Base-by-base conservation (phyloP, 2,888 invertebrate species). In the Chaetogeoica ovagalla region DNA sequence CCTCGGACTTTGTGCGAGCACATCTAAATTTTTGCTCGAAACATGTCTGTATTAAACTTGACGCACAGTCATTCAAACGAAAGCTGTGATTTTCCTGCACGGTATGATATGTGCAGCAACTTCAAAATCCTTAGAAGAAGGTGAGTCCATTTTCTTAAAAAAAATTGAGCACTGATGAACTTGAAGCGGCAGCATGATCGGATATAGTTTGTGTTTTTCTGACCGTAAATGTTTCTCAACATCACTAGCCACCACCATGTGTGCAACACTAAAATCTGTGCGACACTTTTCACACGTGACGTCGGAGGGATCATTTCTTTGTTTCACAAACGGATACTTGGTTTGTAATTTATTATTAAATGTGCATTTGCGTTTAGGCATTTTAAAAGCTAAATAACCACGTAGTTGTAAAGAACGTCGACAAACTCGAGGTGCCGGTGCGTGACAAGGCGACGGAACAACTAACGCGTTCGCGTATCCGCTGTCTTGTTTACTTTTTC, bases 61-160 rank as follows among this genome's bases (percentile, higher is more conserved):
- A 82, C 43, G 82, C 83, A 81, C 83, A 84, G 60, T 83, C 83
- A 82, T 82, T 83, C 68, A 83, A 83, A 43, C 82, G 65, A 82
- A 84, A 84, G 69, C 83, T 83, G 82, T 83, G 83, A 81, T 83
- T 83, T 81, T 84, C 84, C 65, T 81, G 77, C 82, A 75, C 82
- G 75, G 83, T 83, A 65, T 83, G 83, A 83, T 83, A 84, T 57
- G 83, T 82, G 75, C 82, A 62, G 83, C 82, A 81, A 83, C 83
- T 72, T 83, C 82, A 52, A 81, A 74, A 72, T 82, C 82, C 77
- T 83, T 70, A 1, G 69, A 71, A 71, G 60, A 60, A 15, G 59
- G 71, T 59, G 39, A 37, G 23, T 71, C 39, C 39, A 37, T 59
- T n/a, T 59, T 59, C 30, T 69, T 69, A 30, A 71, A 71, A 59